Base-by-base conservation (phyloP, 2,888 invertebrate species). In the Luffia ferchaultella region DNA sequence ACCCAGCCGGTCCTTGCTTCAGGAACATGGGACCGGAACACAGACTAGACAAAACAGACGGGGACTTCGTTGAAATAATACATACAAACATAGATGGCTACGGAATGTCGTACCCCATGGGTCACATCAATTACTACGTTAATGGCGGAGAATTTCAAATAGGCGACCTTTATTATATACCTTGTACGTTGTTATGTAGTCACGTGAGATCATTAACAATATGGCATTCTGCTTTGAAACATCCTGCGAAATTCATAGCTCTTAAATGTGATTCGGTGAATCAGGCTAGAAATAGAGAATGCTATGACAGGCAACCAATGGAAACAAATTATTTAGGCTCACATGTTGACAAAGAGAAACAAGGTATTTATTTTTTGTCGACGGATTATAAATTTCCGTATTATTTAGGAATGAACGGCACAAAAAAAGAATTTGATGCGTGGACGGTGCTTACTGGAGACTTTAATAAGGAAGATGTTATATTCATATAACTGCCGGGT, bases 371-470 rank as follows among this genome's bases (percentile, higher is more conserved):
- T 50, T 73, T 58, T 55, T 52, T 73, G 42, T 58, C 66, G 0
- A 72, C 73, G 0, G 53, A 55, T 2, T 64, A 69, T 49, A 59
- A 56, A 42, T 74, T 59, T 30, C 79, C 79, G 0, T 79, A 70
- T 53, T 70, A 58, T 55, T 58, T 78, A 49, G 76, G 72, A 0
- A 56, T 65, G 16, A 70, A 68, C n/a, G 79, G 79, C 0, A 45
- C 77, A 45, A 61, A 62, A 40, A 68, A 55, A 30, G 67, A 73
- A 9, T 58, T 68, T 41, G 71, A 76, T 50, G 67, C 62, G 45
- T 66, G 62, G 48, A 20, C 19, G 16, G 42, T 12, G 18, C 42
- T 42, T 43, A 19, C 42, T 15, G 18, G 16, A 16, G 41, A 2
- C 3, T 7, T 20, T 2, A 20, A 49, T 49, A 43, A 49, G 18